phyloP scores from a whole-genome alignment of 2,113 vertebrate genomes.

The Poeciliopsis occidentalis region DNA sequence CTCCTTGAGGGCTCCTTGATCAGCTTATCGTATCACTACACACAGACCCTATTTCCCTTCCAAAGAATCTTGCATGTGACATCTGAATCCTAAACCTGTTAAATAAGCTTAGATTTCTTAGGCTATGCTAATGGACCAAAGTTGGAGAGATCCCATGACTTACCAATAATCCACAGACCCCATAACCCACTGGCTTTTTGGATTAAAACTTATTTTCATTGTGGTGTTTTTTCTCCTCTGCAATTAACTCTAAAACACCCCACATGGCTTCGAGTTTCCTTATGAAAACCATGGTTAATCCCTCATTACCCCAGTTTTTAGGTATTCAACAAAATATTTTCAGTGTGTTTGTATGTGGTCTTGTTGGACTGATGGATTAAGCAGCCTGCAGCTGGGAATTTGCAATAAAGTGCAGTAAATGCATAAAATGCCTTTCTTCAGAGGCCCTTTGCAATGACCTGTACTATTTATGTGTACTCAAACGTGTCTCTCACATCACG shows the following conservation, averaged over 20 bases:
- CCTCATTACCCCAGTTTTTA: constrained; percentile 66
- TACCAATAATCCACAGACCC: constrained; percentile 65
- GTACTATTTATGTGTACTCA: constrained; percentile 21
- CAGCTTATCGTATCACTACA: constrained; percentile 65
- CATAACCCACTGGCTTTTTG: constrained; percentile 48
- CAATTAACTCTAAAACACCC: constrained; percentile 46
- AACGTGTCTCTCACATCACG: constrained; percentile 23
- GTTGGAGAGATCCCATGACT: constrained; percentile 76
- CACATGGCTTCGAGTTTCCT: constrained; percentile 47
- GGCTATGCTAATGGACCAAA: constrained; percentile 52
- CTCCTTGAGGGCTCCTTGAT: constrained; percentile 63
- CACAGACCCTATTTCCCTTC: constrained; percentile 42
- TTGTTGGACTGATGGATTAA: constrained; percentile 38
- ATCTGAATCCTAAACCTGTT: constrained; percentile 69
- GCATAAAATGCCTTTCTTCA: constrained; percentile 20
- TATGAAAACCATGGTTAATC: constrained; percentile 62
- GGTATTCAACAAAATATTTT: constrained; percentile 57
- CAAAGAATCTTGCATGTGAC: constrained; percentile 77
- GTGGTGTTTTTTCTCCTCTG: constrained; percentile 47
- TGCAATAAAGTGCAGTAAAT: constrained; percentile 14
- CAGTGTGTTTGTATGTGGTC: constrained; percentile 54
- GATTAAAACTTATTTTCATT: constrained; percentile 70
- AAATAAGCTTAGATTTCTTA: constrained; percentile 79
- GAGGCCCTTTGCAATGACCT: constrained; percentile 33
- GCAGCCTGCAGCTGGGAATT: constrained; percentile 13